Percentiles rank a stretch among this genome's conserved stretches.
phyloP scores from a whole-genome alignment of 2,113 vertebrate genomes.

The Epinephelus cyanopodus region DNA sequence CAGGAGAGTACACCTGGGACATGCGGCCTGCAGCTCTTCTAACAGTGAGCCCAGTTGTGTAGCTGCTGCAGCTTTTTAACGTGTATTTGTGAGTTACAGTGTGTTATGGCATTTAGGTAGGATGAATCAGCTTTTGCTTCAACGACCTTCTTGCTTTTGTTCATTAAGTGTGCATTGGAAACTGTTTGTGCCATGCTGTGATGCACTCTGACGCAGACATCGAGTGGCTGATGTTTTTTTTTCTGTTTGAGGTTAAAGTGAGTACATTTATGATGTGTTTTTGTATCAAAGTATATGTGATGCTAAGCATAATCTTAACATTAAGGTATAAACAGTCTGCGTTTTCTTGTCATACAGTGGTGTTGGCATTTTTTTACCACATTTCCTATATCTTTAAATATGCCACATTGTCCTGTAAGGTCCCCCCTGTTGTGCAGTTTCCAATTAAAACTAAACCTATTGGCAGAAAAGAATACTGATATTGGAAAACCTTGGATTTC shows the following conservation, averaged over 20 bases:
- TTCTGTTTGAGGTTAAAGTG: neutral
- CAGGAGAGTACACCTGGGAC: neutral
- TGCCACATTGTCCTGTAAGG: neutral
- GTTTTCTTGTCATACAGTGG: no score
- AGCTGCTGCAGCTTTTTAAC: neutral
- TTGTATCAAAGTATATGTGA: no score
- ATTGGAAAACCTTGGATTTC: neutral
- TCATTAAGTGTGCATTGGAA: neutral
- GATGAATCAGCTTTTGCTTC: neutral
- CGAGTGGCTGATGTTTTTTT: neutral
- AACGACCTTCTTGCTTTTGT: neutral
- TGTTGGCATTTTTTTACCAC: neutral
- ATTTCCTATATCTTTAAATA: neutral
- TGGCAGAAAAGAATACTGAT: neutral
- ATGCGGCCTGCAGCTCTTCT: neutral
- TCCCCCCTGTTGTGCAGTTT: neutral
- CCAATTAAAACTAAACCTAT: neutral
- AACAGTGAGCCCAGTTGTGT: neutral
- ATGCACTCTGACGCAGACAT: neutral
- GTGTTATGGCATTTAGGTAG: neutral
- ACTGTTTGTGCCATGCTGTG: neutral
- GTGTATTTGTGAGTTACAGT: neutral
- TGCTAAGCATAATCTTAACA: no score
- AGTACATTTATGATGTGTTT: neutral
- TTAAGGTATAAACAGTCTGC: no score